Evolutionary conservation across 2,888 invertebrate genomes (phyloP), one percentile per base, ranked within the genome.

Genomic region (Drosophila leonis): DNA sequence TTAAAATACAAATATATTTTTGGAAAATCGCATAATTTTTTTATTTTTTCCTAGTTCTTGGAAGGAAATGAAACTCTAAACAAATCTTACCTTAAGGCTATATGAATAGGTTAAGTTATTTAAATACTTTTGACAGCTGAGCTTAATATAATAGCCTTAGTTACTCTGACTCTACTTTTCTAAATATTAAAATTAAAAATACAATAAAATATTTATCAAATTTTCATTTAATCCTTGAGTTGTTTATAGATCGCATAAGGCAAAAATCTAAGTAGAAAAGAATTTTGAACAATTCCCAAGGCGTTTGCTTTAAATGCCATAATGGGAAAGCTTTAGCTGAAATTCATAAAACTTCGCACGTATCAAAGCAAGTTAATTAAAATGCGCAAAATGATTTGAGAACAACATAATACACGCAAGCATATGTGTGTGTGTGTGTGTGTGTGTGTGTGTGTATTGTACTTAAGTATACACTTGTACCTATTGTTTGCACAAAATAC

Each of bases 301-400:
- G n/a, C 20, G 29, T 42, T 33, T 10, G 33, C 18, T 20, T 15
- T 4, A 12, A 31, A 31, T 18, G 31, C 31, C 31, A 1, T 18
- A 49, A 13, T 31, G 31, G 7, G 3, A 49, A 67, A 46, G 33
- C 29, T n/a, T 37, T 12, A 31, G 44, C 52, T 31, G 24, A 35
- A 68, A 48, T n/a, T 46, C 27, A 55, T 56, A 69, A 52, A 48
- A 39, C 68, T 12, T 24, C 24, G 44, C 46, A 55, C 69, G 66
- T 68, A 85, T 70, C 75, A 73, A 75, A 74, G 65, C 67, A 81
- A 86, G 87, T 83, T 87, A 87, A 90, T 87, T 87, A 87, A 90
- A 90, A 90, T 90, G 89, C 84, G 61, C 48, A 52, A 71, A 81
- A 81, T 79, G 77, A 75, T 83, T 83, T 70, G 65, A 63, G 49